Base-by-base conservation (phyloP, 2,888 invertebrate genomes). In the Calameuta filiformis region DNA sequence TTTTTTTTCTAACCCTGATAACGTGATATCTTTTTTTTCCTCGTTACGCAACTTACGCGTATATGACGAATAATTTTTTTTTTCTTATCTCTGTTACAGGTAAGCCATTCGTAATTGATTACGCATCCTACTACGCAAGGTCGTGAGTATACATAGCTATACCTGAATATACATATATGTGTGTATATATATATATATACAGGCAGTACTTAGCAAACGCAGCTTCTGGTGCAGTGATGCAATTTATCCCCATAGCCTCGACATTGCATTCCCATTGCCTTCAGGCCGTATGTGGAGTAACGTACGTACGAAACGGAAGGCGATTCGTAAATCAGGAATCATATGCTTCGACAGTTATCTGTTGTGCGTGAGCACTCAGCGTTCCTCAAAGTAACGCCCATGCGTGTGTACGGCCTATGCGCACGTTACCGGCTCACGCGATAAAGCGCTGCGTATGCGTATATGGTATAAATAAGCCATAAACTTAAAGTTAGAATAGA, bases 1-100 rank as follows among this genome's bases (percentile, higher is more conserved):
- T 35, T 2, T 35, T 35, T 3, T 35, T 11, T 40, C 6, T 23
- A 15, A 56, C 56, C 1, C 56, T 2, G 11, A 11, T 12, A 12
- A 6, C 1, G 6, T 4, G 40, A 15, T 23, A 23, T 40, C 1
- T 6, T 40, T 40, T 15, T 40, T 40, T 15, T 40, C 4, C 1
- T 40, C 40, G 6, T 68, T 35, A 35, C 31, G 35, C 31, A 75
- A 33, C 40, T n/a, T 40, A 11, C 37, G 68, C 31, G 71, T 71
- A 1, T 11, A 30, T 30, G 11, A 30, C 3, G 2, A 74, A 9
- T 76, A 37, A 37, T 40, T 73, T 78, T 68, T 78, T 79, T 80
- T 79, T 80, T 56, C 40, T 75, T 78, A 79, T 85, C 75, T 83
- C n/a, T 87, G 86, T 88, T 89, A 68, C 88, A 89, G 88, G 89